Evolutionary conservation across 2,113 vertebrate species (phyloP), one percentile per base, ranked within the genome.

Genomic region (Accipiter virgatus): DNA sequence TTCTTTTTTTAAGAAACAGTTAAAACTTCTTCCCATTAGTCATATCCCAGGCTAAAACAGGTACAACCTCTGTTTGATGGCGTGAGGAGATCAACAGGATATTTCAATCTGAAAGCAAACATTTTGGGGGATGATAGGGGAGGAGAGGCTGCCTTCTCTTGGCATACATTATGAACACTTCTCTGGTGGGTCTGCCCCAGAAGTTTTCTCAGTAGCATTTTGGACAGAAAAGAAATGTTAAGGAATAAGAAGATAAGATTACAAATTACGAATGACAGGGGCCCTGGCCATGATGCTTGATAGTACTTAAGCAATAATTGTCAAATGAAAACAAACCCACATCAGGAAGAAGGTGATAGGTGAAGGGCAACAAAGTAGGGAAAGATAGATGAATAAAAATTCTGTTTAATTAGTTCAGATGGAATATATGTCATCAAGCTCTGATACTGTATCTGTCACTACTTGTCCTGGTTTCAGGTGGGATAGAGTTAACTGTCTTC

Each of bases 101-200:
- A 77, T 77, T 86, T 62, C 13, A 67, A 10, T 31, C 29, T 77
- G 11, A 77, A 80, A 48, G 20, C 0, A 70, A 56, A 5, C 42
- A 13, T 13, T 12, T 48, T 48, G 3, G 12, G 45, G 18, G 1
- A 36, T 6, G 13, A 55, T 62, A 56, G 3, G 12, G 27, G 13
- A 73, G 6, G 5, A 74, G 21, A 50, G 3, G 3, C 13, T 2
- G 3, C 3, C 25, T 58, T 72, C 7, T 56, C 23, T 19, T 42
- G 16, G 2, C 16, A 32, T 36, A 15, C 6, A 32, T 50, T 68
- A 27, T 19, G 7, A 5, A 45, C 14, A 40, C 3, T 81, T 9
- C 9, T 34, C 31, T 82, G 7, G 0, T 1, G 42, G 11, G 9
- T 66, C 38, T 61, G 20, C 3, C 27, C 7, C 3, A 15, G 1